A percentile compares a stretch with the other conserved stretches of the same genome.
Conservation (phyloP, 2,797 vertebrate species). For the Chaetophractus vellerosus region DNA sequence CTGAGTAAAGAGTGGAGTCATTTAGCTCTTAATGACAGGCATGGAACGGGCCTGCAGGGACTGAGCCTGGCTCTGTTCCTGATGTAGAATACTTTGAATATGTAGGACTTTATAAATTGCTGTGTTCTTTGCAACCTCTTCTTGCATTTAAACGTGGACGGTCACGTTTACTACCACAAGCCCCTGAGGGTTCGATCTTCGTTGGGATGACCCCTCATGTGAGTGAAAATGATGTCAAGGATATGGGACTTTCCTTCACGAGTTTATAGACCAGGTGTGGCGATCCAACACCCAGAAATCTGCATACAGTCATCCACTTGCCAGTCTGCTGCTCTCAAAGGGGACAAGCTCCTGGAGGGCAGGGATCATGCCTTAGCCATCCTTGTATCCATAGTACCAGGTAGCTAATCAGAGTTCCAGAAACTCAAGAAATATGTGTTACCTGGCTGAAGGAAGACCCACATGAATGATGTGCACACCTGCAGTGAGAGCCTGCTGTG, state of each 20-base stretch:
- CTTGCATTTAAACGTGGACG: neutral
- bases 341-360: neutral
- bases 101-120: slow-evolving; percentile 75
- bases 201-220: neutral
- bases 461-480: accelerated
- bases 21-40: slow-evolving; percentile 87
- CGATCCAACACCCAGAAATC: neutral
- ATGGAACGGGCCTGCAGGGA: slow-evolving; percentile 78
- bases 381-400: neutral
- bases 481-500: neutral
- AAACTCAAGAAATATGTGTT: neutral
- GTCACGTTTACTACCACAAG: neutral
- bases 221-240: neutral
- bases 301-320: neutral
- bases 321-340: neutral
- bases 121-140: slow-evolving; percentile 5
- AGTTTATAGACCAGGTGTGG: neutral
- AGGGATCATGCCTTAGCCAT: neutral
- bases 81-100: slow-evolving; percentile 77
- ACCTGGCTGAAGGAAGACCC: neutral
- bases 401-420: neutral
- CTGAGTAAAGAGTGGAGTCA: slow-evolving; percentile 83
- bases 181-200: neutral
- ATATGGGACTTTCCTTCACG: neutral
- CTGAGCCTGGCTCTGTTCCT: slow-evolving; percentile 78